These are phyloP conservation scores for Semnopithecus entellus DNA, from an alignment of 2,113 vertebrate genomes.

Conservation along the genomic window DNA sequence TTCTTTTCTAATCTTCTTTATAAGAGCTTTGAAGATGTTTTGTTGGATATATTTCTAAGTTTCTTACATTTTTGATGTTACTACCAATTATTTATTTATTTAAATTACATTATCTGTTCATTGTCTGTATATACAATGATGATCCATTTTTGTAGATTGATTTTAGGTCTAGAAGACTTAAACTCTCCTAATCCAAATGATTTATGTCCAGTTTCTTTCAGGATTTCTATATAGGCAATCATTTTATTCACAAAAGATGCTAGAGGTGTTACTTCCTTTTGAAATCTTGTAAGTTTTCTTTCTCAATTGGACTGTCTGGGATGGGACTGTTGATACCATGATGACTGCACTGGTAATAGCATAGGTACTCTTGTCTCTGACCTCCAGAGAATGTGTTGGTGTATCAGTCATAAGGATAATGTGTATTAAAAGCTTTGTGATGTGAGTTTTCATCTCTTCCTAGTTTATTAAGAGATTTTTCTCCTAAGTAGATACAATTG, in stretches of 20 bases:
- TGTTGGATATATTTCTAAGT: not conserved
- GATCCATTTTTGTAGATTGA: not conserved
- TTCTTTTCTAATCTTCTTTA: not conserved
- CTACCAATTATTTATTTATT: not conserved
- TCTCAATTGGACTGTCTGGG: too few species aligned
- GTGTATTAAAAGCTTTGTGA: too few species aligned
- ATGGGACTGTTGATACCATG: rapidly evolving
- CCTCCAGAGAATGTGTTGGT: rapidly evolving
- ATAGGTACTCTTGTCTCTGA: not conserved
- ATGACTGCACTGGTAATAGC: too few species aligned
- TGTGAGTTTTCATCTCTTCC: not conserved
- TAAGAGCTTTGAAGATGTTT: not conserved
- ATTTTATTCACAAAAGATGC: not conserved
- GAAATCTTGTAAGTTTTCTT: not conserved
- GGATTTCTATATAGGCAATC: not conserved
- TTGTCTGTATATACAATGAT: not conserved
- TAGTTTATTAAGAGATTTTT: not conserved
- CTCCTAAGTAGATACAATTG: not conserved
- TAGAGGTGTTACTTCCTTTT: not conserved
- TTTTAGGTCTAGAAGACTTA: not conserved
- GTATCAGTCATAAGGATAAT: too few species aligned
- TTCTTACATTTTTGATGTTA: not conserved
- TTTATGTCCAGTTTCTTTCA: not conserved
- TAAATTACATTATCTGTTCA: not conserved
- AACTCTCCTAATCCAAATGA: not conserved